Evolutionary conservation across 2,797 vertebrate species (phyloP).

Genomic region (Pogoniulus pusillus): DNA sequence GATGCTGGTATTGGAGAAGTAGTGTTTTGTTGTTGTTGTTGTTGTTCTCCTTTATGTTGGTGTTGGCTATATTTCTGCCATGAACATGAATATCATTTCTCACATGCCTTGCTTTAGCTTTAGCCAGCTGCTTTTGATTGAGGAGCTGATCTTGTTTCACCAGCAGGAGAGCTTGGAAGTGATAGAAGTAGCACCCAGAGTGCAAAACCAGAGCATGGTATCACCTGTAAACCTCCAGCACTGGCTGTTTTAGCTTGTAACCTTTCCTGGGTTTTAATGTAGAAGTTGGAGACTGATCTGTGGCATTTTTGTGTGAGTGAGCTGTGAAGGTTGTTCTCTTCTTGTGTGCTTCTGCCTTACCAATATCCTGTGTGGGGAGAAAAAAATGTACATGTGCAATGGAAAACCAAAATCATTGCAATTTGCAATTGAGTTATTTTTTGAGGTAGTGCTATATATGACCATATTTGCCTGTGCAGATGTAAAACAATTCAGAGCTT

Average conservation of each 20-base stretch:
- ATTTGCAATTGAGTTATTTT: not conserved
- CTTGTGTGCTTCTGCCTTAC: not conserved
- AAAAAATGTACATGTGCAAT: not conserved
- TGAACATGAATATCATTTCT: not conserved
- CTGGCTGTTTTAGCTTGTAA: not conserved
- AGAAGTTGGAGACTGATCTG: not conserved
- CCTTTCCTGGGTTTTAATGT: conserved; percentile 9
- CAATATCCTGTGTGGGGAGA: conserved; percentile 38
- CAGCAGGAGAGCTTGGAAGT: conserved; percentile 14
- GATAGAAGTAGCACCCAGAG: conserved; percentile 34
- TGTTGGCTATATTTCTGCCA: not conserved
- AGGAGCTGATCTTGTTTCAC: conserved; percentile 40
- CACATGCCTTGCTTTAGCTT: conserved; percentile 3
- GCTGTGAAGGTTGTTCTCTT: not conserved
- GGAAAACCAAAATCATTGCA: conserved; percentile 1
- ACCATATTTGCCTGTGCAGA: not conserved
- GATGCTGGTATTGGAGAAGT: not conserved
- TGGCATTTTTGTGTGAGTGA: not conserved
- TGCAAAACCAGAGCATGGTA: not conserved
- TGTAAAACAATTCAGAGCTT: not conserved
- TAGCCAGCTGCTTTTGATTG: conserved; percentile 49
- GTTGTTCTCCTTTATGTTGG: not conserved
- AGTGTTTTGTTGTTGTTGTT: not conserved
- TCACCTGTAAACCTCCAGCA: not conserved
- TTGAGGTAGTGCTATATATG: not conserved